Evolutionary conservation across 2,797 vertebrate genomes (phyloP), one percentile per base, ranked within the genome.

Genomic region (Helicolenus hilgendorfi): DNA sequence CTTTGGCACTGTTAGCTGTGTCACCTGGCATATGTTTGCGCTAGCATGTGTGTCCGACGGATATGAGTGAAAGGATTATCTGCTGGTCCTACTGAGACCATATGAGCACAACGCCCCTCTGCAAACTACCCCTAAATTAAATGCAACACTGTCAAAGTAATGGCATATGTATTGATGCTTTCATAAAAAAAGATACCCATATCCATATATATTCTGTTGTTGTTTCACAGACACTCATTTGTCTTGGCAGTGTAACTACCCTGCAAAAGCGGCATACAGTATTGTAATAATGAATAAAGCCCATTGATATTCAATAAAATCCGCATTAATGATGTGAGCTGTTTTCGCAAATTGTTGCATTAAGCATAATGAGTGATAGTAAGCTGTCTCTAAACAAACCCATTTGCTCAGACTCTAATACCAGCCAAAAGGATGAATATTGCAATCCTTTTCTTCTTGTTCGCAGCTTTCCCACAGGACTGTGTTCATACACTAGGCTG

Each of bases 11-110:
- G 77, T 72, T 71, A 11, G 60, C 70, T 41, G 55, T 79, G 67
- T 91, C 89, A 87, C 86, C 93, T 94, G 92, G 88, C 83, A 81
- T 82, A 62, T 80, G 82, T 79, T 78, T 72, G 53, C 67, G 85
- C 49, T 56, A 81, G 86, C 91, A 94, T 93, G 90, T 94, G 90
- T 90, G 85, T 83, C 69, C 86, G 85, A 77, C 87, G 92, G 95
- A 95, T 94, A 93, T 94, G 91, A 95, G 78, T 80, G 71, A 89
- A 91, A 85, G 90, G 96, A 95, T 96, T 96, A 96, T 94, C 88
- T 82, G 85, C 68, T 65, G 49, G 81, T 41, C 92, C 92, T 33
- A 93, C 95, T 94, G 94, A 89, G 92, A 91, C 91, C 94, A 95
- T 93, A 91, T 94, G 93, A 96, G 77, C 90, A 74, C 36, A 49